Evolutionary conservation across 2,888 invertebrate genomes (phyloP), one percentile per base, ranked within the genome.

Genomic region (Chymomyza amoena): DNA sequence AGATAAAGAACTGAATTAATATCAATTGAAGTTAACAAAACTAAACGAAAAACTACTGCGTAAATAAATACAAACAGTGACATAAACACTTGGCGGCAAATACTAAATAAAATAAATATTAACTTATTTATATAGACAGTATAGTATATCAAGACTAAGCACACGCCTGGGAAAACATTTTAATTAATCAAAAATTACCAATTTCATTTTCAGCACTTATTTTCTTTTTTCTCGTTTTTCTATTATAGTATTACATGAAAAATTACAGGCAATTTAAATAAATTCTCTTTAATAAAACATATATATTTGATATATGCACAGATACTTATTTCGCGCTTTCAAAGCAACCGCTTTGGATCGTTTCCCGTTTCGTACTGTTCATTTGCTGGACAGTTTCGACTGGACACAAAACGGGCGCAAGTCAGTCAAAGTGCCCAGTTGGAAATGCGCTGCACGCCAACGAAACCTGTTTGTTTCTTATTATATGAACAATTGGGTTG

Each of bases 321-420:
- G 32, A 6, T 54, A 52, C 28, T 28, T 54, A 63, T 18, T 63
- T 63, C 63, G 54, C 63, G 32, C 61, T 36, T 16, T 32, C 32
- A 61, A 15, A 32, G 16, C 32, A 83, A 89, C 90, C 85, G 88
- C 76, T 78, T 80, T 80, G 79, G 75, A 79, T 79, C 76, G 89
- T 85, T 84, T 90, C 88, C 88, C 89, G 89, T 83, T 88, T 88
- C 77, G 72, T 82, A 90, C 90, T 90, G 89, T 72, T 75, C 64
- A 28, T 10, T 10, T 45, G 13, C 13, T 45, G 39, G 39, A 45
- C 39, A 45, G 2, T 45, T 45, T 45, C 32, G 39, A 45, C 51
- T 81, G 79, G 81, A 80, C 68, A 81, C 76, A 72, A 78, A 83
- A 71, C 85, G 85, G 82, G 70, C 80, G 76, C 68, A 73, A 54